A percentile compares a stretch with the other conserved stretches of the same genome.
These are phyloP conservation scores for Siphlonurus alternatus DNA, from an alignment of 2,888 invertebrate species.

Conservation along the genomic window DNA sequence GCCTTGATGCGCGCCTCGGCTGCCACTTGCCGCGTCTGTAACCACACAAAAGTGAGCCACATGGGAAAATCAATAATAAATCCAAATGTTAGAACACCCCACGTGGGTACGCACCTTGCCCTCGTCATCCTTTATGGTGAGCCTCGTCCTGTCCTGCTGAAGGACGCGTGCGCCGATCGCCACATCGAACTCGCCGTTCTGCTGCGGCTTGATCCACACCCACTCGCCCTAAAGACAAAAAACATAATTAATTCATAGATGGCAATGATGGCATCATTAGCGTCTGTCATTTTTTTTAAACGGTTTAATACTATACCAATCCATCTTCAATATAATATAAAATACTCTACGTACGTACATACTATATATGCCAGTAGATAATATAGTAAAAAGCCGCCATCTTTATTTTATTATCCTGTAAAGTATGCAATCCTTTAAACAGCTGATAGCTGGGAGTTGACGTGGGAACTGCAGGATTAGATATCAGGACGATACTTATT, in stretches of 20 bases:
- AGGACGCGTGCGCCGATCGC: constrained; percentile 73
- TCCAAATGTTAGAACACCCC: neutral
- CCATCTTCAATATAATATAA: too few relatives aligned
- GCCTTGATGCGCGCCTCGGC: constrained; percentile 32
- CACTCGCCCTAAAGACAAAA: constrained; percentile 54
- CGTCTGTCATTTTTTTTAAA: too few relatives aligned
- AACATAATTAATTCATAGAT: neutral
- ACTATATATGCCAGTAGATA: too few relatives aligned
- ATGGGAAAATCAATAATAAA: neutral
- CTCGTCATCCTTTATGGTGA: constrained; percentile 69
- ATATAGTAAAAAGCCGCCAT: too few relatives aligned
- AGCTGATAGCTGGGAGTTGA: too few relatives aligned
- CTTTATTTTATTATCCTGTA: too few relatives aligned
- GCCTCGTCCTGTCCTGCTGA: constrained; percentile 53
- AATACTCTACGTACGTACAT: too few relatives aligned
- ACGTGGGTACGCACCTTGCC: constrained; percentile 44
- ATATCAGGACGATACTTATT: too few relatives aligned
- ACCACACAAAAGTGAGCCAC: neutral
- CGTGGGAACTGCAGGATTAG: too few relatives aligned
- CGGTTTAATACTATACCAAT: too few relatives aligned
- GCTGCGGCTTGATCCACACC: constrained; percentile 71
- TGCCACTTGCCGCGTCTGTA: constrained; percentile 35
- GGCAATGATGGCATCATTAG: too few relatives aligned
- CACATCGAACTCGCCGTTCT: constrained; percentile 58
- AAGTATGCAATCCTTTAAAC: too few relatives aligned